Conservation (phyloP, 2,888 invertebrate genomes). For the Alloscopus bannaensis region DNA sequence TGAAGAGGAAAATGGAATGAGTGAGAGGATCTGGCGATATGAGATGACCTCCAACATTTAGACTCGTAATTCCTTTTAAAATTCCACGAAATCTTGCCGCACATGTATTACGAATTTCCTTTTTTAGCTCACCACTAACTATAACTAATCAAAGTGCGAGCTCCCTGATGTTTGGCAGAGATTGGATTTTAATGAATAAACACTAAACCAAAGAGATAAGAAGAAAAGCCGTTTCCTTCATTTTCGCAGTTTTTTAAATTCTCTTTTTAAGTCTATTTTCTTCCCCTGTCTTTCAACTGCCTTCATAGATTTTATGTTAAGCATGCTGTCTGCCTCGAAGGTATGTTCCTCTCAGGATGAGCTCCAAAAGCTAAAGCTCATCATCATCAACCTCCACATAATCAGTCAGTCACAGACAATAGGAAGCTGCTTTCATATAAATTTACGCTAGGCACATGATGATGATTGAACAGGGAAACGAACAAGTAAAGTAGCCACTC, state of each 20-base stretch:
- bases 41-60: slow-evolving; percentile 17
- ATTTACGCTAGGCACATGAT: slow-evolving; percentile 8
- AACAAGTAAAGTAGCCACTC: slow-evolving; percentile 37
- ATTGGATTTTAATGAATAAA: slow-evolving; percentile 37
- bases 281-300: slow-evolving; percentile 48
- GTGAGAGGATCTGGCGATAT: not conserved
- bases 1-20: slow-evolving; percentile 21
- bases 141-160: slow-evolving; percentile 51
- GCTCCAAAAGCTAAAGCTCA: too few species aligned
- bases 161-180: slow-evolving; percentile 40
- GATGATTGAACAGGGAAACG: slow-evolving; percentile 13
- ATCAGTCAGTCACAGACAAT: slow-evolving; percentile 37
- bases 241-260: slow-evolving; percentile 30
- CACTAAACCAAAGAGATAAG: not conserved
- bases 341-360: too few species aligned
- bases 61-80: slow-evolving; percentile 3
- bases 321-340: slow-evolving; percentile 39
- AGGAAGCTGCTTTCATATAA: not conserved
- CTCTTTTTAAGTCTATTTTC: slow-evolving; percentile 30
- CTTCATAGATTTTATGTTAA: slow-evolving; percentile 1
- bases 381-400: slow-evolving; percentile 54
- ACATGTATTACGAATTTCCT: not conserved
- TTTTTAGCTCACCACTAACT: slow-evolving; percentile 20
- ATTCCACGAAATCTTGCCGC: not conserved
- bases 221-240: slow-evolving; percentile 3